A percentile compares a stretch with the other conserved stretches of the same genome.
phyloP scores from a whole-genome alignment of 2,888 invertebrate species.

The Cantharis flavilabris region DNA sequence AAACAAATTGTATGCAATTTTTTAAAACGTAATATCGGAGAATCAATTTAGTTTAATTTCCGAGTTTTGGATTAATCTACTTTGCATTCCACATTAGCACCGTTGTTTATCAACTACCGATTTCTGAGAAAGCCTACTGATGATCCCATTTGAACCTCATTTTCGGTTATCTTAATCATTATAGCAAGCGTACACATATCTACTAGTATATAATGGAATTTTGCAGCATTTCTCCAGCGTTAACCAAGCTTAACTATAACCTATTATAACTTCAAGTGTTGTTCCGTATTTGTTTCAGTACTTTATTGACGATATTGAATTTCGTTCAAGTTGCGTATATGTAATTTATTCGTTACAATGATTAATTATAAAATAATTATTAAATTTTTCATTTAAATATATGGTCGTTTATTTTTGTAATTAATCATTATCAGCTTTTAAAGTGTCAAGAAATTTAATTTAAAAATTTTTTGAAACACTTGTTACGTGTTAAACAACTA shows the following conservation, averaged over 20 bases:
- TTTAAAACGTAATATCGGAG: no score
- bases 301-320: background rate
- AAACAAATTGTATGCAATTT: background rate
- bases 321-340: background rate
- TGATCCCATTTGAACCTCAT: background rate
- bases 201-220: background rate
- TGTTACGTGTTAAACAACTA: background rate
- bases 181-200: background rate
- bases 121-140: background rate
- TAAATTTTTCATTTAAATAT: background rate
- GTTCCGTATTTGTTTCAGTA: background rate
- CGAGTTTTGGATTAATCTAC: background rate
- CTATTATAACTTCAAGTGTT: background rate
- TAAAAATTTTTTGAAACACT: background rate
- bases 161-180: background rate
- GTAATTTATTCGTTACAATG: background rate
- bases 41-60: background rate
- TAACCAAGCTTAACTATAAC: background rate
- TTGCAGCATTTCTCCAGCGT: background rate
- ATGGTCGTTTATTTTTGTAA: background rate
- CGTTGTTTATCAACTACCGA: background rate
- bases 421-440: background rate
- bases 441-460: background rate
- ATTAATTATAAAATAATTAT: background rate
- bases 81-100: background rate